These are phyloP conservation scores for Enteromius viviparus DNA, from an alignment of 2,797 vertebrate species.

Conservation along the genomic window DNA sequence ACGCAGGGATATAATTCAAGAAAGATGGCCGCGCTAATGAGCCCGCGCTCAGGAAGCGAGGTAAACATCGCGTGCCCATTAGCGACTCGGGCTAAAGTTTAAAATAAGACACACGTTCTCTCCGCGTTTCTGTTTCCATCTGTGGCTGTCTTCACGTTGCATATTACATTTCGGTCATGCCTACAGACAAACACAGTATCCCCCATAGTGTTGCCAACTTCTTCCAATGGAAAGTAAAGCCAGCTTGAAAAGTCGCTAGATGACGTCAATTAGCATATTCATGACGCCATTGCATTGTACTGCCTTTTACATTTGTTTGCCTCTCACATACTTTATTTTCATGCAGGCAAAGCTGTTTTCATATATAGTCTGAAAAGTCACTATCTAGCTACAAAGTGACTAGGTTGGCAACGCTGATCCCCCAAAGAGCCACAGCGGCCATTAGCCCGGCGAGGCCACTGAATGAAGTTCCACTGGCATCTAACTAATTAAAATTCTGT, in stretches of 20 bases:
- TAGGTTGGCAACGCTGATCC: neutral
- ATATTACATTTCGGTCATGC: constrained; percentile 78
- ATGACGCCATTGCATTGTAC: neutral
- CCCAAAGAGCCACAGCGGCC: constrained; percentile 69
- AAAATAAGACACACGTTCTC: constrained; percentile 48
- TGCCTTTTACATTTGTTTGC: neutral
- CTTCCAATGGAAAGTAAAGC: neutral
- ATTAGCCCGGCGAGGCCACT: constrained; percentile 76
- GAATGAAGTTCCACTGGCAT: constrained; percentile 80
- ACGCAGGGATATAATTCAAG: neutral
- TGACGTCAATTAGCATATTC: neutral
- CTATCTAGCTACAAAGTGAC: neutral
- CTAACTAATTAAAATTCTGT: constrained; percentile 85
- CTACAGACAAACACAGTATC: constrained; percentile 78
- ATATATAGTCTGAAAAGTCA: neutral
- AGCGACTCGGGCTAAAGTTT: neutral
- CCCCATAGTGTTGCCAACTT: constrained; percentile 54
- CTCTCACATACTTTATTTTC: neutral
- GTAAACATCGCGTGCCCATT: constrained; percentile 1
- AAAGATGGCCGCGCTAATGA: neutral
- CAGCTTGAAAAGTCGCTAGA: neutral
- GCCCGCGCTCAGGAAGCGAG: neutral
- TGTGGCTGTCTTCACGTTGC: constrained; percentile 56
- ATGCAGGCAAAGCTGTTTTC: neutral
- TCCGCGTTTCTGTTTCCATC: constrained; percentile 51